phyloP scores from a whole-genome alignment of 2,888 invertebrate species.

The Actias luna region DNA sequence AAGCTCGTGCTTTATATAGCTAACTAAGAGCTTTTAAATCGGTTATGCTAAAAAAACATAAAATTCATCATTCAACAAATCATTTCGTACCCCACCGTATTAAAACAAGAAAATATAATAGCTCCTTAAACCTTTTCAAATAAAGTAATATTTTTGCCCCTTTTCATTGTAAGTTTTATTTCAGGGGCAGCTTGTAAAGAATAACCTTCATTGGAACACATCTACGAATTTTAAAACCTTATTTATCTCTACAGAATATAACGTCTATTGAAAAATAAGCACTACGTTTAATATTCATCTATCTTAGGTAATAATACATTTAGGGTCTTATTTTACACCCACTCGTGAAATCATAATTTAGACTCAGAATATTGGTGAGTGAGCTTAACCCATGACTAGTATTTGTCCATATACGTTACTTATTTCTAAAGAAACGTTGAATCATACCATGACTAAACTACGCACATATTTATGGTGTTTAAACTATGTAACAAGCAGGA shows the following conservation, averaged over 20 bases:
- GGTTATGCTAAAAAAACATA: no score
- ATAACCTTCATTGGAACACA: background rate
- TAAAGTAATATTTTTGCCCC: background rate
- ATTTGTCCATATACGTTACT: background rate
- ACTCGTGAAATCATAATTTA: slow-evolving; percentile 21
- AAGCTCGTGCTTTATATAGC: no score
- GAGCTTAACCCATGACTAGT: slow-evolving; percentile 2
- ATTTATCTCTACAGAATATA: background rate
- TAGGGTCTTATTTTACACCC: background rate
- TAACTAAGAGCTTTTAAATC: no score
- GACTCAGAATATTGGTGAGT: slow-evolving; percentile 14
- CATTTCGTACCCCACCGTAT: no score
- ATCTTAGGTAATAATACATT: background rate
- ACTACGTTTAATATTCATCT: background rate
- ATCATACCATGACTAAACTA: slow-evolving; percentile 8
- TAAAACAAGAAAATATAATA: no score
- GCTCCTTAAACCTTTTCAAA: no score
- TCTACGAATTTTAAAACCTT: background rate
- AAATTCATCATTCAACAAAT: no score
- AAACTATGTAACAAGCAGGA: background rate
- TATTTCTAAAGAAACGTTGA: background rate
- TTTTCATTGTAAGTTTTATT: background rate
- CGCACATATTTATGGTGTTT: background rate
- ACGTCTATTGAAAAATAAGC: background rate
- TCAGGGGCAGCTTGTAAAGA: background rate